Evolutionary conservation across 2,797 vertebrate species (phyloP).

Genomic region (Mormyrus proboscirostris): DNA sequence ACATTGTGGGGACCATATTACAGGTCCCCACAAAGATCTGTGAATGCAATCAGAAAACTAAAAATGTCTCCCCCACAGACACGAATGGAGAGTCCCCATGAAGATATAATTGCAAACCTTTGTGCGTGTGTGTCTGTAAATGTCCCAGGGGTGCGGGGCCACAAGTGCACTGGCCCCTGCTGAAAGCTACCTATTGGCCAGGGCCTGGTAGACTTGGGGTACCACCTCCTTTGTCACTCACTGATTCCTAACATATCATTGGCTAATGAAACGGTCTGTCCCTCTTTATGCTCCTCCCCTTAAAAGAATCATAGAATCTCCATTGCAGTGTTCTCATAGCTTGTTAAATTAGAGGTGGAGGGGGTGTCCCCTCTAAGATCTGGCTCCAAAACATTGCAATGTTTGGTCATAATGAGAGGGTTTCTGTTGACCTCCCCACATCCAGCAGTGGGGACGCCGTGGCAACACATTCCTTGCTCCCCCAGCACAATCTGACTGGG

Average conservation of each 20-base stretch:
- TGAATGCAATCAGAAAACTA: neutral
- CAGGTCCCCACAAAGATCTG: neutral
- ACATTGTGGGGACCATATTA: neutral
- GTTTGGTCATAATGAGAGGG: neutral
- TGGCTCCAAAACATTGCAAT: neutral
- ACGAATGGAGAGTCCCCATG: neutral
- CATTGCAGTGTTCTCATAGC: neutral
- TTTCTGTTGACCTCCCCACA: neutral
- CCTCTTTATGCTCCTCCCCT: neutral
- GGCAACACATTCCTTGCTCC: constrained; percentile 37
- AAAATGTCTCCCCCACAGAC: neutral
- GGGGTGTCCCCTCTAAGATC: neutral
- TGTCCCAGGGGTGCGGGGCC: neutral
- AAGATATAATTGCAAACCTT: too few species aligned
- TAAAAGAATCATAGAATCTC: neutral
- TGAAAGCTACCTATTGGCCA: neutral
- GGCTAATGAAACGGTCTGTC: neutral
- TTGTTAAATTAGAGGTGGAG: neutral
- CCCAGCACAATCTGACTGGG: constrained; percentile 62
- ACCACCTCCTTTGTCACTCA: neutral
- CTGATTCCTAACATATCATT: neutral
- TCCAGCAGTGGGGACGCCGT: neutral
- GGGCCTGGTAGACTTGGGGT: neutral
- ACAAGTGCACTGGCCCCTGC: neutral
- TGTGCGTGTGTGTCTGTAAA: neutral